A percentile compares a stretch with the other conserved stretches of the same genome.
Conservation (phyloP, 2,113 vertebrate species). For the Struthio camelus region DNA sequence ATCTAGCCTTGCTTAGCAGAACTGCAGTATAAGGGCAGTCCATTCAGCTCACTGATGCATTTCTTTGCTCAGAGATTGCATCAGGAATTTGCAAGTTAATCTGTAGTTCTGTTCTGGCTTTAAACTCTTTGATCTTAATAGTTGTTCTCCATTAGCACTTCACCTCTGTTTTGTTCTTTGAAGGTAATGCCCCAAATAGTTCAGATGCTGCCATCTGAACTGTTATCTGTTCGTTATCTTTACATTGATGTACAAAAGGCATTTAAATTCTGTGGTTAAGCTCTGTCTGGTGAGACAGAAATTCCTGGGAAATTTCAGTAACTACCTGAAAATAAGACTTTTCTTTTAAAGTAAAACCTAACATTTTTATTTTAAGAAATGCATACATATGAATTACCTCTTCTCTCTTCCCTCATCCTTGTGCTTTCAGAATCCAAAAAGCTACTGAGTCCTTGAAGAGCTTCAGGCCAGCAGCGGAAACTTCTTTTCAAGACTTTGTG, state of each 20-base stretch:
- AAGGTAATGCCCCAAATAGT: background rate
- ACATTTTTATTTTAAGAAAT: background rate
- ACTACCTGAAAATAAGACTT: background rate
- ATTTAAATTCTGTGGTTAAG: background rate
- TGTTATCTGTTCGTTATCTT: background rate
- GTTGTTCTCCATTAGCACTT: background rate
- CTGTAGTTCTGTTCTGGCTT: background rate
- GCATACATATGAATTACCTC: background rate
- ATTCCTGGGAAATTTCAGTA: background rate
- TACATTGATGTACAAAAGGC: background rate
- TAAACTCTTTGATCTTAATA: background rate
- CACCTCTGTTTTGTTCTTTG: background rate
- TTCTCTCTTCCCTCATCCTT: background rate
- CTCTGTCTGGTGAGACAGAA: background rate
- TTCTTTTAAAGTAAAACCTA: background rate
- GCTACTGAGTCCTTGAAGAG: constrained; percentile 92
- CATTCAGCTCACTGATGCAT: background rate
- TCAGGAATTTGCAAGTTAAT: background rate
- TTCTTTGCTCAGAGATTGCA: background rate
- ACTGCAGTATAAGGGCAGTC: background rate
- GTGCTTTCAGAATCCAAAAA: constrained; percentile 87
- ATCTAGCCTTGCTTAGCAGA: background rate
- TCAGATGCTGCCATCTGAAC: background rate
- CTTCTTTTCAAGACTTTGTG: constrained; percentile 91
- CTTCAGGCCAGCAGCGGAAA: constrained; percentile 88